phyloP scores from a whole-genome alignment of 2,113 vertebrate genomes.

The Tricholaema leucomelas region DNA sequence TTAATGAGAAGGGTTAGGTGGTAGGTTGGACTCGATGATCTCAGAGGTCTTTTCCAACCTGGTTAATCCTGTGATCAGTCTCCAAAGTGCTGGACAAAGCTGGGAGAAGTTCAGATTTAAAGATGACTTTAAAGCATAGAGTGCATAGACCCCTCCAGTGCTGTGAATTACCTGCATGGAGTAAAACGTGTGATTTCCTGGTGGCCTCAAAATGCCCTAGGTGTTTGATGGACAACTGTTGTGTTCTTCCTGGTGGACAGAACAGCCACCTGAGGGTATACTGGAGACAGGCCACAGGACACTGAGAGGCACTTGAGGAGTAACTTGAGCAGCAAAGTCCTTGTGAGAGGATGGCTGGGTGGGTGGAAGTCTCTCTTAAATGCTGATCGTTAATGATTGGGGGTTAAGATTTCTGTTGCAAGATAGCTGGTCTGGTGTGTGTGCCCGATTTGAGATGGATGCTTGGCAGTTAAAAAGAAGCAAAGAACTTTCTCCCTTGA shows the following conservation, averaged over 20 bases:
- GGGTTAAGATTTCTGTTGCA: background rate
- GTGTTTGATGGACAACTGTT: background rate
- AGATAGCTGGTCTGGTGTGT: background rate
- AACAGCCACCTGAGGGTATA: accelerated
- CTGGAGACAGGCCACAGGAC: too few species aligned
- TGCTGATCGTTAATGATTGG: background rate
- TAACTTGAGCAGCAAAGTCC: background rate
- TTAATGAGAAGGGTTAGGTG: too few species aligned
- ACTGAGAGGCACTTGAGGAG: accelerated
- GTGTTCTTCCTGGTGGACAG: background rate
- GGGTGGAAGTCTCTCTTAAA: slow-evolving; percentile 44
- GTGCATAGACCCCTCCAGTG: accelerated
- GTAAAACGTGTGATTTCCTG: too few species aligned
- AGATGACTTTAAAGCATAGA: background rate
- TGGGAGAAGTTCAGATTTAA: background rate
- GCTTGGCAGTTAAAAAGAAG: background rate
- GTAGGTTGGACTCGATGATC: too few species aligned
- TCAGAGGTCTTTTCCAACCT: too few species aligned
- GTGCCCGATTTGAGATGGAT: background rate
- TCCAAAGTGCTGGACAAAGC: background rate
- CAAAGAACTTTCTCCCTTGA: background rate
- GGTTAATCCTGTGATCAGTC: background rate
- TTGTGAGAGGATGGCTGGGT: background rate
- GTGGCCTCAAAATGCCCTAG: background rate
- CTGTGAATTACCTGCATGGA: background rate